phyloP scores from a whole-genome alignment of 1,140 invertebrate genomes.

The Diorhabda elongata region DNA sequence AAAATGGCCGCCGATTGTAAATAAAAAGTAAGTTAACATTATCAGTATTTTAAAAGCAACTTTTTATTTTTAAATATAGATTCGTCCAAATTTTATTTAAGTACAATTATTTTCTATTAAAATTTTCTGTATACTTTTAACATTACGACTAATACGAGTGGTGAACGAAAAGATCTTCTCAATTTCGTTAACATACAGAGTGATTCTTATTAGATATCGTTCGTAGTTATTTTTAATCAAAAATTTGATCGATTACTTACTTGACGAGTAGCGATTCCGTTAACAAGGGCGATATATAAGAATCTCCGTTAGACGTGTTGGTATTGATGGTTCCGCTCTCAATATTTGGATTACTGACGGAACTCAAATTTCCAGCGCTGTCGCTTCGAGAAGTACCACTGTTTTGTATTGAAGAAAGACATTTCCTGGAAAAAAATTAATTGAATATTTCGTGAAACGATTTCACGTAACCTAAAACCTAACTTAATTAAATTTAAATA shows the following conservation, averaged over 20 bases:
- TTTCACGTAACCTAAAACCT: background rate
- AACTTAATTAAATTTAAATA: background rate
- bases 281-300: slow-evolving; percentile 53
- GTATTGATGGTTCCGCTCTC: slow-evolving; percentile 51
- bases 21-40: too few relatives aligned
- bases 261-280: slow-evolving; percentile 59
- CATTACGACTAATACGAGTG: too few relatives aligned
- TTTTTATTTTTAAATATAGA: too few relatives aligned
- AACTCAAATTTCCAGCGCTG: slow-evolving; percentile 56
- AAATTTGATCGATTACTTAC: slow-evolving; percentile 23
- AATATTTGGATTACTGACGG: slow-evolving; percentile 49
- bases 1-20: too few relatives aligned
- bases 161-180: too few relatives aligned
- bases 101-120: too few relatives aligned
- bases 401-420: slow-evolving; percentile 49
- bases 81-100: too few relatives aligned
- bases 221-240: too few relatives aligned
- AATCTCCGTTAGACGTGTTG: slow-evolving; percentile 41
- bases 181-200: too few relatives aligned
- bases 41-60: too few relatives aligned
- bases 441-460: background rate
- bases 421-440: slow-evolving; percentile 43
- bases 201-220: too few relatives aligned
- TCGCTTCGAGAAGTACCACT: slow-evolving; percentile 54
- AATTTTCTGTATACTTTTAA: too few relatives aligned